Evolutionary conservation across 2,888 invertebrate species (phyloP).

Genomic region (Eupithecia vulgata): DNA sequence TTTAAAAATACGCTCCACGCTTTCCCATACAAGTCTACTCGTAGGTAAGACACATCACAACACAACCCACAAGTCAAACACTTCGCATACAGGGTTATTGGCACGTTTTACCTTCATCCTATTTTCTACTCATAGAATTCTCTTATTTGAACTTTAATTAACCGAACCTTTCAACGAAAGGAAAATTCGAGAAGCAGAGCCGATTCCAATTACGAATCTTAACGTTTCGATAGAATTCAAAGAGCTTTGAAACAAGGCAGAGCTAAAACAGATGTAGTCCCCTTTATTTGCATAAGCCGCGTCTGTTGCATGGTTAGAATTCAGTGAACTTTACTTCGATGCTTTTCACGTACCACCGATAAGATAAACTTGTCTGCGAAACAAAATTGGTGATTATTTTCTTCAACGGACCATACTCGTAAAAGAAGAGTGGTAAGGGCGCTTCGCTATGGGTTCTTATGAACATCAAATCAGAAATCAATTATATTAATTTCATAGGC

Average conservation of each 20-base stretch:
- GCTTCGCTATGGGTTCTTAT: too few relatives aligned
- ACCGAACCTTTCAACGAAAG: neutral
- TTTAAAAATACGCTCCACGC: too few relatives aligned
- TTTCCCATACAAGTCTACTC: too few relatives aligned
- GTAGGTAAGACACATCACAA: too few relatives aligned
- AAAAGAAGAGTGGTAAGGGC: too few relatives aligned
- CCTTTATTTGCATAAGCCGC: slow-evolving; percentile 57
- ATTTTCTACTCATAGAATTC: neutral
- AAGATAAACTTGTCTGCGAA: neutral
- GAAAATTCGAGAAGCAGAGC: slow-evolving; percentile 24
- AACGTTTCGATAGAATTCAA: slow-evolving; percentile 45
- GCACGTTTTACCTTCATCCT: neutral
- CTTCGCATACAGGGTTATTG: neutral
- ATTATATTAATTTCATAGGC: too few relatives aligned
- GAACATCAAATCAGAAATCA: too few relatives aligned
- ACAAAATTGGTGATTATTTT: too few relatives aligned
- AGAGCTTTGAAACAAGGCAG: slow-evolving; percentile 51
- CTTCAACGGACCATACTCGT: too few relatives aligned
- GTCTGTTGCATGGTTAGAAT: slow-evolving; percentile 36
- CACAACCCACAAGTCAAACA: too few relatives aligned
- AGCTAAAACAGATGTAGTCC: slow-evolving; percentile 54
- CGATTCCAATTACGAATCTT: slow-evolving; percentile 52
- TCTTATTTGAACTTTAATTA: neutral
- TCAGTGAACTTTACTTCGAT: slow-evolving; percentile 16
- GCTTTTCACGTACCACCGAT: neutral